Percentiles rank a stretch among this genome's conserved stretches.
Evolutionary conservation across 2,113 vertebrate species (phyloP).

Genomic region (Hemibates koningsi): DNA sequence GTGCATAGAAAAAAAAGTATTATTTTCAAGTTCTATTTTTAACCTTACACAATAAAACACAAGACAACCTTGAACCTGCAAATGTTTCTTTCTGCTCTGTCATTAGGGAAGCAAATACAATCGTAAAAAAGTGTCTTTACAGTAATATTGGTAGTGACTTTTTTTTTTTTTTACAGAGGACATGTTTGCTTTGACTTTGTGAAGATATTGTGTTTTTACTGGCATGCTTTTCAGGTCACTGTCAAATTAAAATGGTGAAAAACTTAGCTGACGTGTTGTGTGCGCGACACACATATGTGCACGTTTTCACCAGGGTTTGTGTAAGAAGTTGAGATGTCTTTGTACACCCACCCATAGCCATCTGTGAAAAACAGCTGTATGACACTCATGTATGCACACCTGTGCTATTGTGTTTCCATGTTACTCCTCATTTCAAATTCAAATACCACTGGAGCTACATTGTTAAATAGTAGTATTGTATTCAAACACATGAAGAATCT

Average conservation of each 20-base stretch:
- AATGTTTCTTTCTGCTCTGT: background rate
- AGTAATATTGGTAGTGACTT: background rate
- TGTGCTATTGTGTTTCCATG: background rate
- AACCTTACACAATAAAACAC: background rate
- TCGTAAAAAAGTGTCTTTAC: background rate
- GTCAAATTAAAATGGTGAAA: background rate
- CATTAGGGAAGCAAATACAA: background rate
- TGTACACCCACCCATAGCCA: background rate
- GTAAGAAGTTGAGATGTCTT: background rate
- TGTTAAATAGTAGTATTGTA: background rate
- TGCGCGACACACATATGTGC: background rate
- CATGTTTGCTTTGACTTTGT: background rate
- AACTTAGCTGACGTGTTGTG: background rate
- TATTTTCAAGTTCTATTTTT: background rate
- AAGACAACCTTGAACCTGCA: background rate
- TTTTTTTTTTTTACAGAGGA: background rate
- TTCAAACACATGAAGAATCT: background rate
- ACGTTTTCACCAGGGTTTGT: background rate
- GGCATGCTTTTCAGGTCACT: background rate
- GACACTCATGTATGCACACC: background rate
- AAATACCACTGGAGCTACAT: background rate
- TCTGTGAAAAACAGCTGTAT: constrained; percentile 16
- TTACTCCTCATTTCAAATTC: constrained; percentile 4
- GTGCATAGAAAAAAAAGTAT: background rate
- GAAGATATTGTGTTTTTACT: background rate